These are phyloP conservation scores for Drosophila biarmipes DNA, from an alignment of 1,140 invertebrate genomes.

Conservation along the genomic window DNA sequence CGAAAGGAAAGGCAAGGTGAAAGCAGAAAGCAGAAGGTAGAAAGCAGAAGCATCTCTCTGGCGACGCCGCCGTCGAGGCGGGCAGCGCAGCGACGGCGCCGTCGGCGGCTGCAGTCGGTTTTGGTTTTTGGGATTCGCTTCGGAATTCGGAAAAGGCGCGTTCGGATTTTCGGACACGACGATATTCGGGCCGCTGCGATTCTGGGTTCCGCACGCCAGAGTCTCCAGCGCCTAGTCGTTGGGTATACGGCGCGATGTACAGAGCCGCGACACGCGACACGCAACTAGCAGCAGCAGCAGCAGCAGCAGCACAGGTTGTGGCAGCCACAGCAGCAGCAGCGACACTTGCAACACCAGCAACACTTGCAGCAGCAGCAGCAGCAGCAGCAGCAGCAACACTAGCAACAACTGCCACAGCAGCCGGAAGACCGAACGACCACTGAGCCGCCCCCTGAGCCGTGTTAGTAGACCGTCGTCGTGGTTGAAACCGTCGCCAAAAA, in stretches of 20 bases:
- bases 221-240: constrained; percentile 84
- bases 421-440: constrained; percentile 40
- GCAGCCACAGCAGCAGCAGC: constrained; percentile 20
- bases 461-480: constrained; percentile 22
- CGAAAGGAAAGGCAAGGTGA: constrained; percentile 23
- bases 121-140: constrained; percentile 38
- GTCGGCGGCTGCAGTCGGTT: constrained; percentile 54
- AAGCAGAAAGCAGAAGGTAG: constrained; percentile 38
- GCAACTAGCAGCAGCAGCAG: constrained; percentile 41
- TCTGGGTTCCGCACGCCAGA: constrained; percentile 42
- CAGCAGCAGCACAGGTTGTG: constrained; percentile 27
- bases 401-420: constrained; percentile 16
- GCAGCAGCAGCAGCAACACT: constrained; percentile 12
- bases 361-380: constrained; percentile 13
- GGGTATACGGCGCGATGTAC: constrained; percentile 84
- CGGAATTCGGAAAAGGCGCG: constrained; percentile 4
- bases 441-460: constrained; percentile 35
- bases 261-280: constrained; percentile 79
- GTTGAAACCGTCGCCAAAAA: constrained; percentile 12
- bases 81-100: constrained; percentile 5
- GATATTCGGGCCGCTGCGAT: constrained; percentile 48
- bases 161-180: constrained; percentile 8
- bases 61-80: not conserved
- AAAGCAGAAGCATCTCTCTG: constrained; percentile 33
- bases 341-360: constrained; percentile 30